These are phyloP conservation scores for Noctua pronuba DNA, from an alignment of 2,888 invertebrate genomes.

Conservation along the genomic window DNA sequence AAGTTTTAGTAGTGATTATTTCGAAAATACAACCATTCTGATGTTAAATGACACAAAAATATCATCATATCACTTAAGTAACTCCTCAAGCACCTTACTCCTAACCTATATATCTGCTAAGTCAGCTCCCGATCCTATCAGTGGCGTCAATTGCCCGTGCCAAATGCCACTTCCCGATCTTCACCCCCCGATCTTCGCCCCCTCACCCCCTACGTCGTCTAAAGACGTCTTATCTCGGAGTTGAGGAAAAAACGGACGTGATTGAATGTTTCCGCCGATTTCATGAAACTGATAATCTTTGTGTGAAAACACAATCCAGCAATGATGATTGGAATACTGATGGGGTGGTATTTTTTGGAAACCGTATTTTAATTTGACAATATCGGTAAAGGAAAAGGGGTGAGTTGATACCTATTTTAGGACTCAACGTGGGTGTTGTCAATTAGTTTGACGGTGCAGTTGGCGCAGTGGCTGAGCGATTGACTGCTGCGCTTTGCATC, in stretches of 20 bases:
- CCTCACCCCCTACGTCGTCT: conserved; percentile 63
- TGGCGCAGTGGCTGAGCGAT: too few relatives aligned
- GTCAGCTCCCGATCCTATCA: conserved; percentile 90
- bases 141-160: conserved; percentile 91
- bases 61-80: neutral
- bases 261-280: conserved; percentile 89
- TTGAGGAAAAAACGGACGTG: conserved; percentile 81
- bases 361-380: neutral
- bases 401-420: neutral
- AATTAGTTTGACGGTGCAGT: too few relatives aligned
- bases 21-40: neutral
- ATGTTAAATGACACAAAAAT: too few relatives aligned
- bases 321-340: conserved; percentile 66
- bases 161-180: conserved; percentile 88
- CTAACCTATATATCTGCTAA: conserved; percentile 82
- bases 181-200: conserved; percentile 64
- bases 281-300: conserved; percentile 80
- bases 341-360: conserved; percentile 45
- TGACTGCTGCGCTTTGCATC: too few relatives aligned
- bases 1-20: neutral
- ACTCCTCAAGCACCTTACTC: conserved; percentile 64
- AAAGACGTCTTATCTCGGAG: conserved; percentile 81
- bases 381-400: neutral
- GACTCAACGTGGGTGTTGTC: neutral
- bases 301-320: conserved; percentile 75